Evolutionary conservation across 2,888 invertebrate genomes (phyloP).

Genomic region (Dasysyrphus tricinctus): DNA sequence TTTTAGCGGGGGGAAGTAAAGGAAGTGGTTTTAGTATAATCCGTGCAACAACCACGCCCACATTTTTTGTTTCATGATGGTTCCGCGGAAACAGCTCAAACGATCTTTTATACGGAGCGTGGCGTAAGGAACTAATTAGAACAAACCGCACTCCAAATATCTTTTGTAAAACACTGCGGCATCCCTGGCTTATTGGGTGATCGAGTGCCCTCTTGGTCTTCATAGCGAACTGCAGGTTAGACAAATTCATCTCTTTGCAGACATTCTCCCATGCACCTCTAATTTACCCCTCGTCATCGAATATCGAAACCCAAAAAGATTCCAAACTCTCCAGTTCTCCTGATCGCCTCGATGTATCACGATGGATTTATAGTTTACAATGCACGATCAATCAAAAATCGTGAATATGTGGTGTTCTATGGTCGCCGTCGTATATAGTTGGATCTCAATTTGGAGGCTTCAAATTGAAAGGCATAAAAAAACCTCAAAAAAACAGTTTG

Average conservation of each 20-base stretch:
- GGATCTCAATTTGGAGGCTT: slow-evolving; percentile 60
- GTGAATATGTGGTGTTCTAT: slow-evolving; percentile 79
- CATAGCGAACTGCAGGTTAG: slow-evolving; percentile 68
- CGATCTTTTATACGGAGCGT: too few relatives aligned
- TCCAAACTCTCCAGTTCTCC: slow-evolving; percentile 77
- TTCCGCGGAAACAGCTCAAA: too few relatives aligned
- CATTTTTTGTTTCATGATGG: too few relatives aligned
- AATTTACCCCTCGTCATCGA: slow-evolving; percentile 58
- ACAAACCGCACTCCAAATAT: too few relatives aligned
- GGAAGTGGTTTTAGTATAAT: too few relatives aligned
- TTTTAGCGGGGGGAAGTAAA: too few relatives aligned
- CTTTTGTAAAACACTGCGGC: background rate
- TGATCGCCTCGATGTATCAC: slow-evolving; percentile 84
- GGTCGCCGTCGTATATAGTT: slow-evolving; percentile 32
- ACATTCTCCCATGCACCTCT: slow-evolving; percentile 72
- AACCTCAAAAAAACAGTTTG: slow-evolving; percentile 6
- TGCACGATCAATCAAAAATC: slow-evolving; percentile 84
- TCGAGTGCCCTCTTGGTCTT: slow-evolving; percentile 64
- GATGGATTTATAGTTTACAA: slow-evolving; percentile 84
- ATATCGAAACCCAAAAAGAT: background rate
- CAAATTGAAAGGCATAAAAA: slow-evolving; percentile 1
- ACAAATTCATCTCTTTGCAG: slow-evolving; percentile 62
- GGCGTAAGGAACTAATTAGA: too few relatives aligned
- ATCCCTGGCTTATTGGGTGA: slow-evolving; percentile 31
- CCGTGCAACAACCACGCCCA: too few relatives aligned